These are phyloP conservation scores for Dascillus cervinus DNA, from an alignment of 2,888 invertebrate genomes.

Conservation along the genomic window DNA sequence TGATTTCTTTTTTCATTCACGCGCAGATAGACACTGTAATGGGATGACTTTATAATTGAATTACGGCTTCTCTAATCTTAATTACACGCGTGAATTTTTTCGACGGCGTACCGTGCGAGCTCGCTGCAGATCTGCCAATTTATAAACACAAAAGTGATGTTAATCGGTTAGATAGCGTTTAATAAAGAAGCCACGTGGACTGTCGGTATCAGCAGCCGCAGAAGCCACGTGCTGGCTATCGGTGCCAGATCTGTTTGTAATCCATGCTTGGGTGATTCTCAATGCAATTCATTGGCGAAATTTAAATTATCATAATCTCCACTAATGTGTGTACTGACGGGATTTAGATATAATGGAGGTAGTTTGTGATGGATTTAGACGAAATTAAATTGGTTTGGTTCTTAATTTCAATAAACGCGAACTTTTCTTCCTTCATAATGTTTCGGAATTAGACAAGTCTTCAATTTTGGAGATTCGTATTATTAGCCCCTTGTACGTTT, in stretches of 20 bases:
- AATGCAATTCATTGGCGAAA: constrained; percentile 13
- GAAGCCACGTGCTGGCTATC: constrained; percentile 39
- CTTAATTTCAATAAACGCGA: too few relatives aligned
- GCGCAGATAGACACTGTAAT: constrained; percentile 22
- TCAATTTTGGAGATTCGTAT: too few relatives aligned
- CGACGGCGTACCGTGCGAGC: neutral
- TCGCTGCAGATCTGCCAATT: too few relatives aligned
- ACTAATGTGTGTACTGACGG: constrained; percentile 11
- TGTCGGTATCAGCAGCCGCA: constrained; percentile 41
- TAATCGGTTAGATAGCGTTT: constrained; percentile 23
- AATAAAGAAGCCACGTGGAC: constrained; percentile 36
- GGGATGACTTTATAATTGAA: constrained; percentile 27
- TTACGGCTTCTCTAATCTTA: too few relatives aligned
- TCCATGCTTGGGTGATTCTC: constrained; percentile 21
- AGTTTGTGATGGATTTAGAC: too few relatives aligned
- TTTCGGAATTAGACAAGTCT: too few relatives aligned
- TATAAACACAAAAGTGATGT: too few relatives aligned
- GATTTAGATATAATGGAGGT: constrained; percentile 4
- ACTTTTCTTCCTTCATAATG: too few relatives aligned
- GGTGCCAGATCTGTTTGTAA: constrained; percentile 33
- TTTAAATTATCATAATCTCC: constrained; percentile 17
- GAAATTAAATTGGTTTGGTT: too few relatives aligned
- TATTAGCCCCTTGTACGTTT: too few relatives aligned
- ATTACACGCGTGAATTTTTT: constrained; percentile 9
- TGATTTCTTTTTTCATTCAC: constrained; percentile 20